phyloP scores from a whole-genome alignment of 1,140 invertebrate genomes.

The Vanessa tameamea region DNA sequence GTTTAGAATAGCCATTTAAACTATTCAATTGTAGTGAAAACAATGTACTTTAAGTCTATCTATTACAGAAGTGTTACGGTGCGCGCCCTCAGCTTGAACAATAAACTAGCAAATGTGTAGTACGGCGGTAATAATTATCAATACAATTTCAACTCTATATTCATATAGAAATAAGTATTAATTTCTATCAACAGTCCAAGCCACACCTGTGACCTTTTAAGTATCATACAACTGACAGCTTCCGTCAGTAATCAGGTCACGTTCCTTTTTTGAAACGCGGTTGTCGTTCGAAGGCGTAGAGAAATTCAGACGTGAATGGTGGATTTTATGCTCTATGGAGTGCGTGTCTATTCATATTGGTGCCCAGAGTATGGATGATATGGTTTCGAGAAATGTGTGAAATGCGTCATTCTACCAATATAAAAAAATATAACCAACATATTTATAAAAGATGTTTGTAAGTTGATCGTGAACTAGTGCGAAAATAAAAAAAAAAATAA shows the following conservation, averaged over 20 bases:
- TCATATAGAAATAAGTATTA: slow-evolving; percentile 39
- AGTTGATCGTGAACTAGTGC: too few relatives aligned
- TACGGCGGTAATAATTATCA: too few relatives aligned
- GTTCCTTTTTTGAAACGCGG: slow-evolving; percentile 69
- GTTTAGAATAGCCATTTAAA: slow-evolving; percentile 27
- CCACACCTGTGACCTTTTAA: slow-evolving; percentile 60
- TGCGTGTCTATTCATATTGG: slow-evolving; percentile 47
- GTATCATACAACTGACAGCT: slow-evolving; percentile 66
- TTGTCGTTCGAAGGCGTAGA: slow-evolving; percentile 53
- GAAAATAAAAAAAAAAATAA: too few relatives aligned
- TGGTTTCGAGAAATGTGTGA: not conserved
- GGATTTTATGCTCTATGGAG: slow-evolving; percentile 48
- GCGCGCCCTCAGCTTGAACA: slow-evolving; percentile 50
- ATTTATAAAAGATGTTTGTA: too few relatives aligned
- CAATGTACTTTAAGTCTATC: slow-evolving; percentile 61
- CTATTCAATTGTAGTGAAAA: slow-evolving; percentile 60
- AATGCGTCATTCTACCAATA: not conserved
- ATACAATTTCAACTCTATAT: slow-evolving; percentile 39
- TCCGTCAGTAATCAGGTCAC: slow-evolving; percentile 79
- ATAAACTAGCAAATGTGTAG: slow-evolving; percentile 50
- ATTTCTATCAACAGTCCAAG: slow-evolving; percentile 21
- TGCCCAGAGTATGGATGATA: slow-evolving; percentile 19
- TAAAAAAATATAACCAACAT: too few relatives aligned
- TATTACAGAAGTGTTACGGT: slow-evolving; percentile 52
- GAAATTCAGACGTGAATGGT: slow-evolving; percentile 58